Base-by-base conservation (phyloP, 2,888 invertebrate genomes). In the Agrochola lota region DNA sequence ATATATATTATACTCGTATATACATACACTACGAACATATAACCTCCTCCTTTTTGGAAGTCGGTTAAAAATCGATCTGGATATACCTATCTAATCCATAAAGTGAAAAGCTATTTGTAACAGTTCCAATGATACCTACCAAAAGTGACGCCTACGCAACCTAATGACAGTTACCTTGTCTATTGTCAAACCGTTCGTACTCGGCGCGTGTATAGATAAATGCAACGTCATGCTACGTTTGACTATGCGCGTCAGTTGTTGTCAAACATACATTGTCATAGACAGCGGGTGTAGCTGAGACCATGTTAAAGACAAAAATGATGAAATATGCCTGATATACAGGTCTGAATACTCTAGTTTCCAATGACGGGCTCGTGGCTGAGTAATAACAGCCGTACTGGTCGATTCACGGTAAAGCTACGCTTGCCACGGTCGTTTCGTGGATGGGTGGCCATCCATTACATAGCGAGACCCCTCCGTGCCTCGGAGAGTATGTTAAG, bases 141-240 rank as follows among this genome's bases (percentile, higher is more conserved):
- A 71, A 43, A 40, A 67, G 17, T 40, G 23, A n/a, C 55, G 26
- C 52, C 59, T 79, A 15, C 66, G 23, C 72, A 17, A n/a, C 64
- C 12, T 17, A 67, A 17, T 67, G 80, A 72, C 80, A 71, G 59
- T 43, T 52, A 78, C 2, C 40, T 59, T 8, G 20, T 43, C 64
- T 6, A 59, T 71, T 71, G 57, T 64, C 40, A 49, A 57, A 49
- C 2, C 12, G 4, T n/a, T 30, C 57, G 46, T 26, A 68, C 26
- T 63, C 30, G 26, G 6, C 11, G 20, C 43, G 17, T 64, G 23
- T 71, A 15, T n/a, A 15, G 17, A 35, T 5, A 30, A 8, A 35
- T 43, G 81, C 49, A 40, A 20, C 35, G 43, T 80, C 80, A 81
- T 71, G 57, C 52, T 67, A 69, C 30, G 70, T 49, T 49, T 12